These are phyloP conservation scores for Brachypterus glaber DNA, from an alignment of 2,888 invertebrate genomes.

Conservation along the genomic window DNA sequence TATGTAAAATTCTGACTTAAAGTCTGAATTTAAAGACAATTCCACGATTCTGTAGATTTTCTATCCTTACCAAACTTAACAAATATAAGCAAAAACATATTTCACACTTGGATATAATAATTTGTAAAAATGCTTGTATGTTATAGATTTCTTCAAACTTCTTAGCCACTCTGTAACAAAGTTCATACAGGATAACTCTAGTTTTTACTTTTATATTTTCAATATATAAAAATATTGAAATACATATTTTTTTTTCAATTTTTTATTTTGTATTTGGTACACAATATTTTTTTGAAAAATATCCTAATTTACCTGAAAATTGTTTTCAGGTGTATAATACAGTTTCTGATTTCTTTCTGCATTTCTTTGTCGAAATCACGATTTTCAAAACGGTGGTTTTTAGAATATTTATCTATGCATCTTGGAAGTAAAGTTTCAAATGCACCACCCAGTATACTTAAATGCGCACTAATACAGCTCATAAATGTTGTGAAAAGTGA, in stretches of 20 bases:
- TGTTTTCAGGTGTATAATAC: constrained; percentile 21
- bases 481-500: constrained; percentile 21
- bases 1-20: too few species aligned
- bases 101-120: constrained; percentile 20
- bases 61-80: constrained; percentile 18
- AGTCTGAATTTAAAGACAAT: too few species aligned
- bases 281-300: too few species aligned
- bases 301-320: constrained; percentile 18
- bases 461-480: constrained; percentile 22
- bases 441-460: constrained; percentile 21
- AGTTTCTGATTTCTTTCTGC: constrained; percentile 20
- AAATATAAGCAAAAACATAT: constrained; percentile 24
- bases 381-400: constrained; percentile 4
- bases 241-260: too few species aligned
- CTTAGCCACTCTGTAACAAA: too few species aligned
- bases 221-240: too few species aligned
- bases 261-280: too few species aligned
- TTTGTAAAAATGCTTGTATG: constrained; percentile 21
- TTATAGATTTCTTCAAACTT: constrained; percentile 22
- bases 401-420: constrained; percentile 12
- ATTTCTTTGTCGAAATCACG: constrained; percentile 17
- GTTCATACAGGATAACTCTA: too few species aligned
- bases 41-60: too few species aligned
- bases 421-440: constrained; percentile 17
- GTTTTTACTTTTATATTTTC: too few species aligned